Conservation (phyloP, 2,888 invertebrate genomes). For the Aleiodes alternator region DNA sequence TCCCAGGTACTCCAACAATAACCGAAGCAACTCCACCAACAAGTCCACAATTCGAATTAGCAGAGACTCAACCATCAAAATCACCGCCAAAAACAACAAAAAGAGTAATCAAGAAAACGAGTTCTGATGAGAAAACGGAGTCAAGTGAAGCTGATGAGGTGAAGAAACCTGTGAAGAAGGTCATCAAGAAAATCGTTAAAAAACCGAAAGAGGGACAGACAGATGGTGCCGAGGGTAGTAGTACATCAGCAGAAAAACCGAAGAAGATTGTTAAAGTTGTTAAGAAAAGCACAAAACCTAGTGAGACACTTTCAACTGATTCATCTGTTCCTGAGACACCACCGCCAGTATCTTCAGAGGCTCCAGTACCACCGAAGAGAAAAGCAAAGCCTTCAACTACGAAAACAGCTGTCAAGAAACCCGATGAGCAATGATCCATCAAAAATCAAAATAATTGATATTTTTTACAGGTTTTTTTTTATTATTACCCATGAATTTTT, state of each 20-base stretch:
- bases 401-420: slow-evolving; percentile 57
- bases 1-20: slow-evolving; percentile 66
- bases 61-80: slow-evolving; percentile 44
- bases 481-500: slow-evolving; percentile 6
- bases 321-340: slow-evolving; percentile 76
- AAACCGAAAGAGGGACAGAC: slow-evolving; percentile 62
- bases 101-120: slow-evolving; percentile 59
- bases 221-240: slow-evolving; percentile 59
- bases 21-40: slow-evolving; percentile 67
- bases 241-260: slow-evolving; percentile 54
- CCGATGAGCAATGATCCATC: slow-evolving; percentile 61
- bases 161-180: slow-evolving; percentile 50
- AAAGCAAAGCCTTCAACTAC: slow-evolving; percentile 63
- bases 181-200: slow-evolving; percentile 58
- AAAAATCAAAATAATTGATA: slow-evolving; percentile 1
- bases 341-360: slow-evolving; percentile 70
- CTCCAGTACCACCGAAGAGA: slow-evolving; percentile 76
- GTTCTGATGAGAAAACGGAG: slow-evolving; percentile 58
- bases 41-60: slow-evolving; percentile 60
- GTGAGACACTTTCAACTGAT: slow-evolving; percentile 73
- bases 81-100: slow-evolving; percentile 52
- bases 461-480: slow-evolving; percentile 25
- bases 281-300: slow-evolving; percentile 74
- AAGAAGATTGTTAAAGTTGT: slow-evolving; percentile 63
- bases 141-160: slow-evolving; percentile 60